phyloP scores from a whole-genome alignment of 2,113 vertebrate genomes.

The Neodon shergylaensis region DNA sequence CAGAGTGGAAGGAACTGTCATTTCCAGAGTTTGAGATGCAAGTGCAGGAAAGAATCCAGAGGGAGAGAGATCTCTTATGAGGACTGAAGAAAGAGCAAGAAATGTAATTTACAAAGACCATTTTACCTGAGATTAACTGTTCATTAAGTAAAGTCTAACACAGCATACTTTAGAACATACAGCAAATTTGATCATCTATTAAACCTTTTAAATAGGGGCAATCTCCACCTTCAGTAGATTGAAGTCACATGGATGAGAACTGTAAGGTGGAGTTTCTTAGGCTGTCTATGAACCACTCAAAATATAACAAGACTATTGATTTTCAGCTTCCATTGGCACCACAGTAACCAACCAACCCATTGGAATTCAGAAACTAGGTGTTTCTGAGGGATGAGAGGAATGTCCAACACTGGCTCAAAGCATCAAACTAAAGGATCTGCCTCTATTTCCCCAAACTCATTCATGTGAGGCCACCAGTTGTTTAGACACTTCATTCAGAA shows the following conservation, averaged over 20 bases:
- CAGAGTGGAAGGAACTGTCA: not conserved
- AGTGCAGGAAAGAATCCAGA: not conserved
- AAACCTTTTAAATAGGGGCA: not conserved
- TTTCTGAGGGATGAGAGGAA: conserved; percentile 11
- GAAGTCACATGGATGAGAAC: not conserved
- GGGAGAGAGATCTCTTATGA: not conserved
- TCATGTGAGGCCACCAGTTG: not conserved
- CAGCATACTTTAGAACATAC: not conserved
- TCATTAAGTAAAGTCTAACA: not conserved
- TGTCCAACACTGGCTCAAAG: not conserved
- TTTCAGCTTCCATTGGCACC: not conserved
- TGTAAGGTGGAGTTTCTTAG: not conserved
- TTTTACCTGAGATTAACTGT: not conserved
- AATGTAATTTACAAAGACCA: not conserved
- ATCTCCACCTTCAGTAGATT: not conserved
- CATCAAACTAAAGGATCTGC: not conserved
- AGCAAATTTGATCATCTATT: not conserved
- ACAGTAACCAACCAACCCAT: not conserved
- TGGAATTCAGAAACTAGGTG: not conserved
- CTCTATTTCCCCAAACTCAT: not conserved
- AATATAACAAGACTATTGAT: not conserved
- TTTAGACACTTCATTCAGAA: not conserved
- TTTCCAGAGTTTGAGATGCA: not conserved
- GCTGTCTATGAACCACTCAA: not conserved
- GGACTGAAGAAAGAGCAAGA: not conserved